These are phyloP conservation scores for Phylloscopus trochilus DNA, from an alignment of 2,113 vertebrate species.

Conservation along the genomic window DNA sequence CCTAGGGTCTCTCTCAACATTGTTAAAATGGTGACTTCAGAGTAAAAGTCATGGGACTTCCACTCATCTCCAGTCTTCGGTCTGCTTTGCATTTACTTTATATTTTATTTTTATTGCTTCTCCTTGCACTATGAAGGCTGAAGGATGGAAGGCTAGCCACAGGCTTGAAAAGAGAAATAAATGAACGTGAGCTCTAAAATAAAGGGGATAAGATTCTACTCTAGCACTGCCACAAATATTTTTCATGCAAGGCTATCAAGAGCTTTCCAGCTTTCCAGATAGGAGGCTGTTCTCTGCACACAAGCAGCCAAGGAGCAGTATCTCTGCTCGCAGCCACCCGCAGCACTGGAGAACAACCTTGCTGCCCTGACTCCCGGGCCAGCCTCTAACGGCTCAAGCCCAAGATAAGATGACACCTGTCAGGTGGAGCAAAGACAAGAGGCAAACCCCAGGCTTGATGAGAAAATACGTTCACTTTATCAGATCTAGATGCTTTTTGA, in stretches of 20 bases:
- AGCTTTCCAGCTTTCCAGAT: not conserved
- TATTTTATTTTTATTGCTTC: not conserved
- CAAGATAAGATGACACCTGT: constrained; percentile 17
- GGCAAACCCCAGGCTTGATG: not conserved
- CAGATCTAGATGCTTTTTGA: not conserved
- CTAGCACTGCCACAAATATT: not conserved
- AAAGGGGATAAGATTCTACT: not conserved
- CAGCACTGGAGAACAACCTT: not conserved
- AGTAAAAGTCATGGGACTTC: not conserved
- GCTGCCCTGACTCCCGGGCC: rapidly evolving
- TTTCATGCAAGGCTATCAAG: not conserved
- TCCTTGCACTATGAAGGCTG: not conserved
- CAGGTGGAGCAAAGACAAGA: not conserved
- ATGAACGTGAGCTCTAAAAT: not conserved
- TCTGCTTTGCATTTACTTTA: not conserved
- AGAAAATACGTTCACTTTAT: not conserved
- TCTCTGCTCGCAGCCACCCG: not conserved
- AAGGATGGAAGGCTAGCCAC: not conserved
- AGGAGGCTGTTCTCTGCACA: not conserved
- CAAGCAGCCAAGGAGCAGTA: not conserved
- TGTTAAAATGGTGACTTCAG: not conserved
- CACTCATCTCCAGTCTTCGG: not conserved
- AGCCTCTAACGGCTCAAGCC: not conserved
- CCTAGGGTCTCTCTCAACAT: not conserved
- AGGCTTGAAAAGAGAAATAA: not conserved